phyloP scores from a whole-genome alignment of 2,888 invertebrate species.

The Oligia latruncula region DNA sequence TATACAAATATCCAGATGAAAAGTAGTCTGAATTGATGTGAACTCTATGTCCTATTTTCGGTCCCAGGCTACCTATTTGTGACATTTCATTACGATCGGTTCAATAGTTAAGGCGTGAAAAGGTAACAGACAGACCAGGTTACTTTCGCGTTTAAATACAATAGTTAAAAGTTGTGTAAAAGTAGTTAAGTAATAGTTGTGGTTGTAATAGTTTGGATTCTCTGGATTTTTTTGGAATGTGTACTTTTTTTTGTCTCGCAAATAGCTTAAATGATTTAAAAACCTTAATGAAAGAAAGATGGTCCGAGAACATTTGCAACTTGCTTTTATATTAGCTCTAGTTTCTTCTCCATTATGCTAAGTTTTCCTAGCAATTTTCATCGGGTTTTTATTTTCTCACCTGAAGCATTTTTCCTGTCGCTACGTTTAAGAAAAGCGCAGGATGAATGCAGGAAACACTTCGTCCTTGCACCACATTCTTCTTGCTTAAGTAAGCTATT shows the following conservation, averaged over 20 bases:
- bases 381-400: background rate
- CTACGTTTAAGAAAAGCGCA: constrained; percentile 57
- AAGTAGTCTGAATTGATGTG: background rate
- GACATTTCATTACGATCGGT: no score
- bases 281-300: background rate
- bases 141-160: background rate
- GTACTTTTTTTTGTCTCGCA: background rate
- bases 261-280: background rate
- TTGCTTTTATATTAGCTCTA: background rate
- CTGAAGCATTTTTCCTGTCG: constrained; percentile 42
- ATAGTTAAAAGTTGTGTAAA: no score
- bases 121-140: background rate
- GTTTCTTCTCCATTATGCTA: background rate
- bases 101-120: background rate
- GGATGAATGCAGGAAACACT: constrained; percentile 40
- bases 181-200: no score
- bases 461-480: constrained; percentile 58
- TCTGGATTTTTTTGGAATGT: no score
- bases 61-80: background rate
- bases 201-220: background rate
- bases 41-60: background rate
- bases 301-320: background rate
- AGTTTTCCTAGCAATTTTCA: constrained; percentile 12
- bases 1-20: no score
- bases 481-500: constrained; percentile 66